A percentile compares a stretch with the other conserved stretches of the same genome.
These are phyloP conservation scores for Linyphia triangularis DNA, from an alignment of 2,888 invertebrate species.

Conservation along the genomic window DNA sequence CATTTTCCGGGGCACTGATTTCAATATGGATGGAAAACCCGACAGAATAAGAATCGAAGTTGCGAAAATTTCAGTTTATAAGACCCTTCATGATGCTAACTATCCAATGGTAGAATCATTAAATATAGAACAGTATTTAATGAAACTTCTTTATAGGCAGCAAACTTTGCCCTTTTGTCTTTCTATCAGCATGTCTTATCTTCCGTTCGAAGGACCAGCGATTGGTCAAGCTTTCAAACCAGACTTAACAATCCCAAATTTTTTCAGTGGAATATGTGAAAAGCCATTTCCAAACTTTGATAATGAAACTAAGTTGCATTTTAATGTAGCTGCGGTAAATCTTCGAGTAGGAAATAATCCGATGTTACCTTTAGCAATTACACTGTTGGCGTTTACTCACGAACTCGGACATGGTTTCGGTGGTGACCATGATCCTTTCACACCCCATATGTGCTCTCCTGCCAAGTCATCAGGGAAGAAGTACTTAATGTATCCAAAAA, in stretches of 20 bases:
- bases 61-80: constrained; percentile 48
- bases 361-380: constrained; percentile 50
- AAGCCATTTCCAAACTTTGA: not conserved
- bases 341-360: not conserved
- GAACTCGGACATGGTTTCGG: constrained; percentile 75
- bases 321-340: constrained; percentile 61
- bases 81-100: constrained; percentile 17
- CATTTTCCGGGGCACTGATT: constrained; percentile 78
- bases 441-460: constrained; percentile 24
- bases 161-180: constrained; percentile 65
- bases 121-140: constrained; percentile 21
- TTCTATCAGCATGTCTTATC: constrained; percentile 45
- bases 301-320: not conserved
- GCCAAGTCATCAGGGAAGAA: constrained; percentile 4
- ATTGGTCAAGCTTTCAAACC: constrained; percentile 70
- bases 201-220: constrained; percentile 2
- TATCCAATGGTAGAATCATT: constrained; percentile 36
- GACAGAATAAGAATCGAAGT: constrained; percentile 78
- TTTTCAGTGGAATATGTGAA: constrained; percentile 56
- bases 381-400: constrained; percentile 61
- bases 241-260: not conserved
- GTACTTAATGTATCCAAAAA: constrained; percentile 61
- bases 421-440: constrained; percentile 62
- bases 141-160: not conserved
- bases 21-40: constrained; percentile 78